A percentile compares a stretch with the other conserved stretches of the same genome.
Conservation (phyloP, 2,797 vertebrate genomes). For the Manis pentadactyla region DNA sequence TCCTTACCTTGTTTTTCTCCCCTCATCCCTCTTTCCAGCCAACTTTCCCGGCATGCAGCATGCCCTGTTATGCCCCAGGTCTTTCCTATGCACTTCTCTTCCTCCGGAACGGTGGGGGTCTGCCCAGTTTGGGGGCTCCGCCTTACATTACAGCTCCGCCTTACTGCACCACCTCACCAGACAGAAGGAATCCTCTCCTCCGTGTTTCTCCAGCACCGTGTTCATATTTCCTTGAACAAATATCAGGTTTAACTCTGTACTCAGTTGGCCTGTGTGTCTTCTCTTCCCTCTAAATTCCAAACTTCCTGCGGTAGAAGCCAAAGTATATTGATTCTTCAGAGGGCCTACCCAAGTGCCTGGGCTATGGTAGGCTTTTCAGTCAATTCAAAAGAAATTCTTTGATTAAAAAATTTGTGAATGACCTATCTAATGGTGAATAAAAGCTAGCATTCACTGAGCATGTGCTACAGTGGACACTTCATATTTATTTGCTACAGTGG, state of each 20-base stretch:
- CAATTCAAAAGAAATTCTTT: neutral
- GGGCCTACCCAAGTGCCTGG: neutral
- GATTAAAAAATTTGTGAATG: neutral
- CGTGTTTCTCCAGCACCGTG: rapidly evolving
- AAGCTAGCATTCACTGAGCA: neutral
- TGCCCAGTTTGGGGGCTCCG: neutral
- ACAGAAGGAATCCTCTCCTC: neutral
- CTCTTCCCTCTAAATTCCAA: neutral
- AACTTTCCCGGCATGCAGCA: neutral
- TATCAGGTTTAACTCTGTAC: too few species aligned
- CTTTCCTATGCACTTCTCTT: neutral
- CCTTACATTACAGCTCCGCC: neutral
- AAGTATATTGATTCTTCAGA: neutral
- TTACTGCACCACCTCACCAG: neutral
- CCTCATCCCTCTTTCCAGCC: neutral
- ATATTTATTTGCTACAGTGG: neutral
- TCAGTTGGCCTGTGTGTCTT: neutral
- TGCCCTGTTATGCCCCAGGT: neutral
- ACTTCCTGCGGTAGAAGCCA: neutral
- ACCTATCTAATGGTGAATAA: neutral
- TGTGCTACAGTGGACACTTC: neutral
- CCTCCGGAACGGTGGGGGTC: neutral
- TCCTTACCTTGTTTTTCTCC: neutral
- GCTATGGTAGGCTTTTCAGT: neutral
- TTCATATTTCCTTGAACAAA: neutral